Evolutionary conservation across 1,140 invertebrate genomes (phyloP), one percentile per base, ranked within the genome.

Genomic region (Kradibia gibbosae): DNA sequence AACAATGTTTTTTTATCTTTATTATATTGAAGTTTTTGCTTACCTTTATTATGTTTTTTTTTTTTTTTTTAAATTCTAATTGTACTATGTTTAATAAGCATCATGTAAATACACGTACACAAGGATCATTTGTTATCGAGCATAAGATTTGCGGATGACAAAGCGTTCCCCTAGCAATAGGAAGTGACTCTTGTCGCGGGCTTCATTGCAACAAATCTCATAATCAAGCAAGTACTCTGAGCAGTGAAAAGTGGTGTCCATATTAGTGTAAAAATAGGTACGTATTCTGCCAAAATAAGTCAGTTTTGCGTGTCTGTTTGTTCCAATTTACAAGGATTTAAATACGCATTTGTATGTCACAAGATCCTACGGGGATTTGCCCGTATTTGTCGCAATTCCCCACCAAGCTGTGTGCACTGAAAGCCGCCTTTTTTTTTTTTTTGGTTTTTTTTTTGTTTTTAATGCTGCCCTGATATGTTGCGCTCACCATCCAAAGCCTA

Each of bases 241-340:
- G 53, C 80, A 42, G 72, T 62, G 42, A 42, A n/a, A n/a, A 50
- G 53, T 53, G n/a, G 34, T 60, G 62, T 55, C 71, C 36, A 70
- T 5, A 50, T 60, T 80, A 31, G 60, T 70, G 60, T 67, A 57
- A 82, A 85, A 75, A 80, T 87, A 86, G 84, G 84, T 87, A 86
- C 83, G 86, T 85, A 86, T 82, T 71, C 13, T 60, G 57, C 17
- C 72, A 71, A 84, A 67, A 78, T 84, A 82, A 83, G 75, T 55
- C 82, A 85, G 79, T 83, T 78, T 60, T 85, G 83, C 82, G 86
- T 85, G 84, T 75, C 78, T 36, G 80, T 82, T 82, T 82, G 81
- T 82, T 70, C 76, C 76, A 82, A 10, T 82, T 78, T 70, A 75
- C 67, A 73, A n/a, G n/a, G n/a, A n/a, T n/a, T n/a, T n/a, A n/a